Evolutionary conservation across 53 echinoderm and acorn worm genomes (phyloP), one percentile per base, ranked within the genome.

Genomic region (Astropecten irregularis): DNA sequence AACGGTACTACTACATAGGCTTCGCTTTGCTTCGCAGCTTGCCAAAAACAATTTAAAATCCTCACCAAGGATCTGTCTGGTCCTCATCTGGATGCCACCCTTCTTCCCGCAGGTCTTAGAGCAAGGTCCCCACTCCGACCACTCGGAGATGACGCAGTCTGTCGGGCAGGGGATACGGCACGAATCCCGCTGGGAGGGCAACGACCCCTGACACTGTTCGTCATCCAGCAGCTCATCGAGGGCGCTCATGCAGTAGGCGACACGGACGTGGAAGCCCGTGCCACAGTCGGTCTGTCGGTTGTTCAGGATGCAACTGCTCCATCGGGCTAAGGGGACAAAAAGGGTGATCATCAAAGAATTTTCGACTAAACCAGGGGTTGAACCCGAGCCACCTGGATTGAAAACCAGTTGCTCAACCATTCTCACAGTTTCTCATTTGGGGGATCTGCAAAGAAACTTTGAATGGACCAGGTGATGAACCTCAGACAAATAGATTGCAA

Each of bases 111-210:
- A 97, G 0, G 92, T 84, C 64, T 81, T 88, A 19, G 99, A 94
- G 57, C 99, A 97, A 0, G 66, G 35, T 0, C 91, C 87, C 99
- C 99, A 97, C 34, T 88, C 88, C 0, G 92, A 72, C 99, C 99
- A 97, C 59, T 97, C 94, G 0, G 94, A 90, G 21, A 97, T 86
- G 16, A 92, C 94, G 62, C 99, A 97, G n/a, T 97, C 94, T 16
- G 86, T 89, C 0, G 99, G 94, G 22, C 99, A 97, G 0, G 99
- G 99, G 22, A 90, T 83, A 10, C 68, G 61, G 49, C 94, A 99
- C 0, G 73, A 48, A 16, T 88, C 92, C 47, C 61, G 66, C 7
- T 63, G 15, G 0, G 39, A 60, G 9, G 99, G 99, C 2, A 46
- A 34, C 18, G 66, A 34, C 16, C 65, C 83, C 1, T 60, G 71